Conservation (phyloP, 1,140 invertebrate species). For the Probaryconus sp. region DNA sequence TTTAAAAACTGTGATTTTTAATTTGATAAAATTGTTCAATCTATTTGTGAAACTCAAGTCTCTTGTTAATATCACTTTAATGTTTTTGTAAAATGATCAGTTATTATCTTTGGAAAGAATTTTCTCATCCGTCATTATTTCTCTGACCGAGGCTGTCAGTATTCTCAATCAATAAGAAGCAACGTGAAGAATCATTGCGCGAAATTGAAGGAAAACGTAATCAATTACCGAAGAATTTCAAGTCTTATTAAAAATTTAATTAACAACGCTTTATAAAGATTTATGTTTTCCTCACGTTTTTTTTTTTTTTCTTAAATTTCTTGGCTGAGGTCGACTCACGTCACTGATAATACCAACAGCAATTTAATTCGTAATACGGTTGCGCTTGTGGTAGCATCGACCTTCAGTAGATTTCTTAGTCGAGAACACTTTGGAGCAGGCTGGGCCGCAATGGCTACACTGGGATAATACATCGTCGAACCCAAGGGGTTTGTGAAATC, state of each 20-base stretch:
- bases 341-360: constrained; percentile 51
- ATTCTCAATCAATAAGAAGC: no score
- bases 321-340: constrained; percentile 32
- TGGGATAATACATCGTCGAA: constrained; percentile 69
- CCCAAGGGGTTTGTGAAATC: constrained; percentile 70
- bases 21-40: no score
- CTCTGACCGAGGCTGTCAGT: no score
- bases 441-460: constrained; percentile 61
- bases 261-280: constrained; percentile 41
- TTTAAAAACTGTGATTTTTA: no score
- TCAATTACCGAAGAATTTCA: no score
- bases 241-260: constrained; percentile 25
- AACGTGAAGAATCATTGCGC: no score
- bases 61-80: no score
- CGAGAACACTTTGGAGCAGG: constrained; percentile 56
- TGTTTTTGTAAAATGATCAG: no score
- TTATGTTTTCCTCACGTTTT: constrained; percentile 31
- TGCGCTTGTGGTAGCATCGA: constrained; percentile 55
- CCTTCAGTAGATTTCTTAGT: constrained; percentile 64
- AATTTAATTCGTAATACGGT: constrained; percentile 61
- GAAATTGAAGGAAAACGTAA: no score
- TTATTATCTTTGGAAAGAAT: no score
- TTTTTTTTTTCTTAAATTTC: constrained; percentile 39
- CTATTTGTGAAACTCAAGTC: no score
- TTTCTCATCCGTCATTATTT: no score